Percentiles rank a stretch among this genome's conserved stretches.
Evolutionary conservation across 1,140 invertebrate species (phyloP).

Genomic region (Ceratina japonica): DNA sequence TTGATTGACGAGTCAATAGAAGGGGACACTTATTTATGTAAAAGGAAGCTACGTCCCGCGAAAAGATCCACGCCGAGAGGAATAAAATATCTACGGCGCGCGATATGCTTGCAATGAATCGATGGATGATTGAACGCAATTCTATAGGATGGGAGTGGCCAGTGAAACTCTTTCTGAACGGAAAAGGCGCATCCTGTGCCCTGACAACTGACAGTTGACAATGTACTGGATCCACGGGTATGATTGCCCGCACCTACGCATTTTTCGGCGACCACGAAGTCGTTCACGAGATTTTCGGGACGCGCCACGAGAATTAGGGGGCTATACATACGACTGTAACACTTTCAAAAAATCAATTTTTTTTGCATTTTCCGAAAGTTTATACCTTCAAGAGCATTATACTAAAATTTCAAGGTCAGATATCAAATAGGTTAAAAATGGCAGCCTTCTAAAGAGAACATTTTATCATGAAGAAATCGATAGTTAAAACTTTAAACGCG

Average conservation of each 20-base stretch:
- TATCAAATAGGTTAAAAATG: too few relatives aligned
- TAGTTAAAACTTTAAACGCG: too few relatives aligned
- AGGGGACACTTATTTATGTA: neutral
- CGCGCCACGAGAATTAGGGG: too few relatives aligned
- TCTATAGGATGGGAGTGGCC: slow-evolving; percentile 69
- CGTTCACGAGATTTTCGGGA: neutral
- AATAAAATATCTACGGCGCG: slow-evolving; percentile 54
- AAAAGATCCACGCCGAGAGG: slow-evolving; percentile 33
- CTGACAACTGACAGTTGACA: slow-evolving; percentile 68
- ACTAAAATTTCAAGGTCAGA: too few relatives aligned
- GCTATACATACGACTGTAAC: too few relatives aligned
- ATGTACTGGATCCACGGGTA: slow-evolving; percentile 55
- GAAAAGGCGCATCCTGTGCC: slow-evolving; percentile 67
- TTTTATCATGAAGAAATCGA: too few relatives aligned
- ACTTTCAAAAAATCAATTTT: too few relatives aligned
- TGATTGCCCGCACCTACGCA: slow-evolving; percentile 11
- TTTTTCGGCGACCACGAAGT: slow-evolving; percentile 36
- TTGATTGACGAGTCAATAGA: slow-evolving; percentile 52
- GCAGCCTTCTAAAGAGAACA: too few relatives aligned
- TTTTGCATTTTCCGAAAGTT: too few relatives aligned
- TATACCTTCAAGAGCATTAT: too few relatives aligned
- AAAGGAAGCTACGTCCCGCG: neutral
- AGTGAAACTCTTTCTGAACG: slow-evolving; percentile 59
- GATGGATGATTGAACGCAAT: slow-evolving; percentile 64
- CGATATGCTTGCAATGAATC: slow-evolving; percentile 63